A percentile compares a stretch with the other conserved stretches of the same genome.
Conservation (phyloP, 23 tunicate genomes). For the Ciona savignyi region DNA sequence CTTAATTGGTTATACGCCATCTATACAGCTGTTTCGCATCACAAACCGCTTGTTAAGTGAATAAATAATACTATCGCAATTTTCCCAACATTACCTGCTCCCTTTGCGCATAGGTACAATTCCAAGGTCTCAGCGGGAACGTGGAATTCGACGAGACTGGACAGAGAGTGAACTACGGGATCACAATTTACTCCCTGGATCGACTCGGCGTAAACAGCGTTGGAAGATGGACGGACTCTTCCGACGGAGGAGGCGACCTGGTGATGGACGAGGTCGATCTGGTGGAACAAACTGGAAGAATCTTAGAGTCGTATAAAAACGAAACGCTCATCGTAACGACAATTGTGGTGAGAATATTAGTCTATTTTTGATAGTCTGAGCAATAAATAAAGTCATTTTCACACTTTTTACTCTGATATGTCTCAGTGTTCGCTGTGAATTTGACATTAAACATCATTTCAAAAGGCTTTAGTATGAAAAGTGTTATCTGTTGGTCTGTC, state of each 20-base stretch:
- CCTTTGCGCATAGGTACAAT: slow-evolving; percentile 8
- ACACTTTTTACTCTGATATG: too few relatives aligned
- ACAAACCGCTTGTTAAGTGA: too few relatives aligned
- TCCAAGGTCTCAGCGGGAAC: slow-evolving; percentile 35
- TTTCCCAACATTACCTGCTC: neutral
- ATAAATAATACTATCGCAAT: too few relatives aligned
- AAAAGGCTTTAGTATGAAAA: too few relatives aligned
- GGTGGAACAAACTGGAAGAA: neutral
- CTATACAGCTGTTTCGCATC: too few relatives aligned
- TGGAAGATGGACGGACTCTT: slow-evolving; percentile 20
- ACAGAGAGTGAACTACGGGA: slow-evolving; percentile 15
- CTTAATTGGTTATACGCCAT: too few relatives aligned
- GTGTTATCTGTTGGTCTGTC: too few relatives aligned
- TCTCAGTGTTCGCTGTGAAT: too few relatives aligned
- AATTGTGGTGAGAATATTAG: slow-evolving; percentile 14
- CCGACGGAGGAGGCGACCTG: neutral
- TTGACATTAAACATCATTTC: too few relatives aligned
- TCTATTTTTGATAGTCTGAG: neutral
- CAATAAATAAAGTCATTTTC: neutral
- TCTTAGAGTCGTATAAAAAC: slow-evolving; percentile 8
- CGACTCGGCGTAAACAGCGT: slow-evolving; percentile 5
- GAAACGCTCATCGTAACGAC: slow-evolving; percentile 38
- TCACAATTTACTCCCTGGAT: slow-evolving; percentile 7
- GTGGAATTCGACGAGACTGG: slow-evolving; percentile 43
- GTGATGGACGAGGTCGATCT: slow-evolving; percentile 2